Base-by-base conservation (phyloP, 2,888 invertebrate species). In the Acanthococcus lagerstroemiae region DNA sequence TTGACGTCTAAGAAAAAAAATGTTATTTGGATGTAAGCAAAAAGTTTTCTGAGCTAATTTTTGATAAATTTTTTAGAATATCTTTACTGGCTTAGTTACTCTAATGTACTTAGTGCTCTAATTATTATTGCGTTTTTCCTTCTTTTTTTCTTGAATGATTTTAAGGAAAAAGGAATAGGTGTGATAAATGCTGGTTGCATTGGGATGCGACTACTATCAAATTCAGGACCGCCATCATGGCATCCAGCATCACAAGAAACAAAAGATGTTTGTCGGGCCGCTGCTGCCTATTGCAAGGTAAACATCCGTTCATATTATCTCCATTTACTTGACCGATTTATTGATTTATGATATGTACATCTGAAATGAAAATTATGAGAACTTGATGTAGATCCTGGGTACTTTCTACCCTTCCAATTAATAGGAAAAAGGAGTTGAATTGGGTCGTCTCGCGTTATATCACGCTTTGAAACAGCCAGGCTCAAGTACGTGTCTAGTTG, bases 181-280 rank as follows among this genome's bases (percentile, higher is more conserved):
- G 79, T 95, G 17, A 85, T 95, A 25, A 90, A 90, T 75, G 93
- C 92, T 0, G 84, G 91, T 0, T 83, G 85, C 0, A 84, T 88
- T 12, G 85, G 85, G 2, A 85, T 94, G 88, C 91, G 93, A 2
- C 79, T 95, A 22, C 78, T 95, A 30, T 85, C 88, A 6, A 86
- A 84, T 74, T 75, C 75, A 45, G 90, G 89, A 0, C 86, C 89
- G 0, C 86, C 82, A 69, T 72, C 76, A 0, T 94, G 93, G 93
- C 92, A 94, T 77, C 88, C 89, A 2, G 89, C 89, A 1, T 76
- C 78, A 24, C 78, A 83, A 21, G 79, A 84, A 55, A 78, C 84
- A 9, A 86, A 84, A 74, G 75, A 78, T 26, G 74, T 80, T 30
- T 86, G 87, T 74, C 75, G 74, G 52, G 75, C 81, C 71, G 88